These are phyloP conservation scores for Rhopalosiphum maidis DNA, from an alignment of 1,140 invertebrate genomes.

Conservation along the genomic window DNA sequence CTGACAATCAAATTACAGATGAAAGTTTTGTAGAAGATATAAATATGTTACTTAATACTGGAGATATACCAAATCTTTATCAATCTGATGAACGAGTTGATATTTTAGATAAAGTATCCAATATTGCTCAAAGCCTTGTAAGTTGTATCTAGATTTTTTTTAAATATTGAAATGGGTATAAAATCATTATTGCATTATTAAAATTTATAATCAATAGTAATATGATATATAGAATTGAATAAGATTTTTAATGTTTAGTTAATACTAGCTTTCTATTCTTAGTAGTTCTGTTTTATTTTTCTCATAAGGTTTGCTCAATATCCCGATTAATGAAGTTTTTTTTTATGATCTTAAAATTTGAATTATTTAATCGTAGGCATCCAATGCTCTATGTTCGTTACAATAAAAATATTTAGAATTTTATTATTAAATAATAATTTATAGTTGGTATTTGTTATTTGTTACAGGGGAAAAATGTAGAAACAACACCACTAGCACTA, in stretches of 20 bases:
- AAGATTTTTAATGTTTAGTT: neutral
- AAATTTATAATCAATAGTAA: neutral
- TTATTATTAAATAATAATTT: neutral
- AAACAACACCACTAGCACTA: constrained; percentile 81
- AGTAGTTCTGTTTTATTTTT: neutral
- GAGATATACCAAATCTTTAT: constrained; percentile 91
- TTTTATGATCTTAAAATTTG: neutral
- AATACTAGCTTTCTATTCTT: neutral
- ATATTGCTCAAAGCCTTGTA: constrained; percentile 70
- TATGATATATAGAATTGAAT: neutral
- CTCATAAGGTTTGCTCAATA: neutral
- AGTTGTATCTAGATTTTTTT: constrained; percentile 52
- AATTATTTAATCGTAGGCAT: neutral
- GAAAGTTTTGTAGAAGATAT: constrained; percentile 94
- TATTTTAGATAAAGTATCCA: constrained; percentile 91
- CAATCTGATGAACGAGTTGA: constrained; percentile 88
- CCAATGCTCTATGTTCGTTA: neutral
- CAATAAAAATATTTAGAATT: neutral
- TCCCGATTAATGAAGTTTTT: neutral
- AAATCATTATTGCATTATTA: neutral
- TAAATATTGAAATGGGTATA: neutral
- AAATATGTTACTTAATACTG: constrained; percentile 90
- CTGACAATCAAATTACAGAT: constrained; percentile 82
- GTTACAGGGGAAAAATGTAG: constrained; percentile 77
- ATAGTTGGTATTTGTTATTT: constrained; percentile 6